Percentiles rank a stretch among this genome's conserved stretches.
These are phyloP conservation scores for Nyctibius bracteatus DNA, from an alignment of 2,113 vertebrate species.

Conservation along the genomic window DNA sequence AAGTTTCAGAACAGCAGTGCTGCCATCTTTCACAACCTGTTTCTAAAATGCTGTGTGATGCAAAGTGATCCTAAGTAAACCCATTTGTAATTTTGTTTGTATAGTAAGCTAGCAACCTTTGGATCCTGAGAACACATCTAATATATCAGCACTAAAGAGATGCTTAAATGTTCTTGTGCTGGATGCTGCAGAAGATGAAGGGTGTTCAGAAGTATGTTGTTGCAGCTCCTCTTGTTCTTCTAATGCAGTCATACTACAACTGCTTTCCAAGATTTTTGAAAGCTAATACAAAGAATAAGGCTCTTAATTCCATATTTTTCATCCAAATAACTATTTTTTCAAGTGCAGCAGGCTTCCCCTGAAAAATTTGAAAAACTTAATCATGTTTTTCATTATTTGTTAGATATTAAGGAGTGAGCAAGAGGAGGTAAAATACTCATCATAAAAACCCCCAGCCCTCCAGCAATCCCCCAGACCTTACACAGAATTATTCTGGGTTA, in stretches of 20 bases:
- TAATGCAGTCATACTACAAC: neutral
- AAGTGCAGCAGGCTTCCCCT: neutral
- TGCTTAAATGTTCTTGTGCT: neutral
- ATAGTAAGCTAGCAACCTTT: neutral
- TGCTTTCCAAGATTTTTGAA: neutral
- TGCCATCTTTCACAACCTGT: neutral
- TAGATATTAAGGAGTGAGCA: neutral
- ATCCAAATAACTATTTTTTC: neutral
- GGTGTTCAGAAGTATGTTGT: neutral
- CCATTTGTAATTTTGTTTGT: neutral
- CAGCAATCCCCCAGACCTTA: neutral
- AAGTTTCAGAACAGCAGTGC: neutral
- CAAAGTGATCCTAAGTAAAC: neutral
- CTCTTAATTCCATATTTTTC: neutral
- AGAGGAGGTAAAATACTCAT: neutral
- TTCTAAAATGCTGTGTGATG: neutral
- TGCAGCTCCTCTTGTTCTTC: neutral
- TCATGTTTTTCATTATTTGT: neutral
- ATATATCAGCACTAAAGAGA: neutral
- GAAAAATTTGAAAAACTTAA: neutral
- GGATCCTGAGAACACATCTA: neutral
- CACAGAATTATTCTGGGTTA: neutral
- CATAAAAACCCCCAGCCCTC: fast-evolving
- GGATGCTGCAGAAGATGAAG: neutral
- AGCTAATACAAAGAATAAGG: neutral